phyloP scores from a whole-genome alignment of 2,797 vertebrate species.

The Falco columbarius region DNA sequence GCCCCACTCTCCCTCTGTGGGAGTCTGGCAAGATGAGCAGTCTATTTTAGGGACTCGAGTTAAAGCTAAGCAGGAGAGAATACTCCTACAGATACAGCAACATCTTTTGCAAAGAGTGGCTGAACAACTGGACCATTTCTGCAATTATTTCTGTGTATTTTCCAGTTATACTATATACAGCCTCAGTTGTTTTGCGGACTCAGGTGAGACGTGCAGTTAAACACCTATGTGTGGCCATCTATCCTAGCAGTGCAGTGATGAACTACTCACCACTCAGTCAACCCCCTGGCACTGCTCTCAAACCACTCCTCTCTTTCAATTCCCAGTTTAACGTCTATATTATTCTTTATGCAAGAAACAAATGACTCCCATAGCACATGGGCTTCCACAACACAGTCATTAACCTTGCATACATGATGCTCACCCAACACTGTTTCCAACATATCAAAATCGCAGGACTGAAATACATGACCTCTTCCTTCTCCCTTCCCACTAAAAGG shows the following conservation, averaged over 20 bases:
- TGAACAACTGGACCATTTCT: background rate
- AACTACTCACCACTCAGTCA: background rate
- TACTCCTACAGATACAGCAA: constrained; percentile 7
- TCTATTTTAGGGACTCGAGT: constrained; percentile 8
- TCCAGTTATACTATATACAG: background rate
- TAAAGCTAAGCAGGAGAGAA: constrained; percentile 12
- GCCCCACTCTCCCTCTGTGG: background rate
- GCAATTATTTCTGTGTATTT: background rate
- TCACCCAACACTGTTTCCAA: background rate
- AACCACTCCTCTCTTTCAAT: background rate
- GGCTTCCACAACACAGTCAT: background rate
- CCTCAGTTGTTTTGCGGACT: background rate
- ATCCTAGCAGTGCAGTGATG: background rate
- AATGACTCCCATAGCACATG: background rate
- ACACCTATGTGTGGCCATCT: background rate
- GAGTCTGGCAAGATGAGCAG: background rate
- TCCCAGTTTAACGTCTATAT: background rate
- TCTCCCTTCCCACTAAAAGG: background rate
- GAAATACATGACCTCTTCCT: background rate
- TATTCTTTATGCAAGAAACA: background rate
- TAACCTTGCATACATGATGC: background rate
- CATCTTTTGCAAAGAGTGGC: background rate
- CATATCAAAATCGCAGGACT: background rate
- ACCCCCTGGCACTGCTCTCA: background rate
- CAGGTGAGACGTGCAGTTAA: background rate